Evolutionary conservation across 2,797 vertebrate genomes (phyloP), one percentile per base, ranked within the genome.

Genomic region (Crotalus adamanteus): DNA sequence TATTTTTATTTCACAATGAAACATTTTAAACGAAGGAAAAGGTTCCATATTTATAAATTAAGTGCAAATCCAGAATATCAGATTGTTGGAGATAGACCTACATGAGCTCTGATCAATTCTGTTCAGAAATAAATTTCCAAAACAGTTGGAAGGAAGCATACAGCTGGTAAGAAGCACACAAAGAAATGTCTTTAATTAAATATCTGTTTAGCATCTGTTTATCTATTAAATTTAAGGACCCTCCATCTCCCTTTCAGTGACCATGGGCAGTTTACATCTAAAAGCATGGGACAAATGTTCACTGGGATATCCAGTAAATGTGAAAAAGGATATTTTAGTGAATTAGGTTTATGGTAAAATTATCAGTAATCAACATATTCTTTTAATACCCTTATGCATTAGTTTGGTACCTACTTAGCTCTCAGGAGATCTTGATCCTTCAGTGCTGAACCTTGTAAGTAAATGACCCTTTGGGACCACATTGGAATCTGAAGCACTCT

Each of bases 401-500:
- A 20, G 20, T 87, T 22, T 95, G 92, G 65, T 92, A 96, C 98
- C 95, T 98, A 98, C 98, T 98, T 98, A 91, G 98, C 98, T 97
- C 98, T 98, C 93, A 98, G 86, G 28, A 98, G 96, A 83, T 98
- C 98, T 95, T 98, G 98, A 93, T 98, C 98, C 96, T 98, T 98
- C 12, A 98, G 97, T 78, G 97, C 98, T 55, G 98, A 98, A 22
- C 98, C 98, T 95, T 98, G 98, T 47, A 98, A 96, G 94, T 98
- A 98, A 92, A 98, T 98, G 63, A 98, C 98, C 95, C 98, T 96
- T 92, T 98, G 98, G 20, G 98, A 98, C 98, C 98, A 98, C 98
- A 98, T 98, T 18, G 98, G 98, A 92, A 98, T 98, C 94, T 98
- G 98, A 20, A 98, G 96, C 2, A 98, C 97, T 94, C 98, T 97